Base-by-base conservation (phyloP, 2,113 vertebrate species). In the Salvelinus namaycush region DNA sequence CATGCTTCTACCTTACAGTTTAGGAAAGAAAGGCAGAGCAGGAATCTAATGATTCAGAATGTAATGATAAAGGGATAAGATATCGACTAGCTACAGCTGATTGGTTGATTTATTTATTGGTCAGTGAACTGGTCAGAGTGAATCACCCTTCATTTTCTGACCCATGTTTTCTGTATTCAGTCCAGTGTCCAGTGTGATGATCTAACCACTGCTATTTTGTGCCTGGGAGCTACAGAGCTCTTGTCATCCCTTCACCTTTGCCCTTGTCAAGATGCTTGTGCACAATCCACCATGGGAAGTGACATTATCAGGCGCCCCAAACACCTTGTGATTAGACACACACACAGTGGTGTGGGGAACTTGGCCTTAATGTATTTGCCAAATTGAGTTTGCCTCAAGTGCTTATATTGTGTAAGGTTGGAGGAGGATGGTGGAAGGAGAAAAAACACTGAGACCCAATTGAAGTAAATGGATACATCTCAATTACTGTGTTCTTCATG, bases 401-500 rank as follows among this genome's bases (percentile, higher is more conserved):
- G 62, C 22, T 11, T 72, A 7, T 14, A 51, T 70, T 67, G n/a
- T 74, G 13, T 72, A 78, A 74, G 27, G 5, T 54, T 44, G 39
- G 39, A 18, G 34, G 26, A 51, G 26, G 39, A 6, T 39, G 44
- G 73, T 29, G n/a, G 34, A 65, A 29, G 29, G 27, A 73, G 24
- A 39, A 48, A 59, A 59, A 77, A 62, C 2, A 9, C 59, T 16
- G 18, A 62, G 5, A 13, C 5, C n/a, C 14, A 66, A 70, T 69
- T 75, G 16, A 72, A 75, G 39, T 68, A 48, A 78, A 82, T 75
- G 51, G 39, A 72, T 68, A 51, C 74, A 81, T 73, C 66, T 78
- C 13, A 68, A 62, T 39, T 74, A 74, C 48, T 49, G 67, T 59
- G 34, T 82, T 64, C 51, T 65, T 49, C 31, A 69, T 72, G n/a